These are phyloP conservation scores for Pelosia muscerda DNA, from an alignment of 2,888 invertebrate genomes.

Conservation along the genomic window DNA sequence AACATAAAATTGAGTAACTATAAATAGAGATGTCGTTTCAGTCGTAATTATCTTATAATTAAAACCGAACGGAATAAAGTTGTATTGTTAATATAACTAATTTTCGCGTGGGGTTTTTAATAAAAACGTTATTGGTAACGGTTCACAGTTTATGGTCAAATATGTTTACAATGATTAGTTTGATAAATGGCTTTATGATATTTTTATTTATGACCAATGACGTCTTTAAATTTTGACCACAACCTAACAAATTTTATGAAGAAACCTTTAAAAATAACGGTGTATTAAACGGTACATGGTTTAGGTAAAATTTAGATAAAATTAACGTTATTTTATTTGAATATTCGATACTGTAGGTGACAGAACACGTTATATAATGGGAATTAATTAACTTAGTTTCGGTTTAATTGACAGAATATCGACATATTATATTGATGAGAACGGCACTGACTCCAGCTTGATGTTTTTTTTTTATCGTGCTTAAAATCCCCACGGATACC, in stretches of 20 bases:
- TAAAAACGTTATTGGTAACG: background rate
- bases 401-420: background rate
- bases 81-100: background rate
- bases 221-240: background rate
- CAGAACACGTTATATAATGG: background rate
- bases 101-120: background rate
- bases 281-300: constrained; percentile 1
- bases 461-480: too few species aligned
- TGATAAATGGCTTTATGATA: constrained; percentile 14
- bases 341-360: background rate
- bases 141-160: constrained; percentile 10
- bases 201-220: background rate
- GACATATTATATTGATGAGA: background rate
- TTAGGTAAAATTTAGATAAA: background rate
- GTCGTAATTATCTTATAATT: background rate
- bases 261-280: constrained; percentile 14
- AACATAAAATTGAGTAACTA: background rate
- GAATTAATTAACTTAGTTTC: background rate
- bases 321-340: background rate
- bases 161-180: constrained; percentile 11
- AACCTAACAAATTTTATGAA: constrained; percentile 5
- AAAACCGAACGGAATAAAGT: background rate
- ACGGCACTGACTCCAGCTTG: too few species aligned
- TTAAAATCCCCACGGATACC: too few species aligned
- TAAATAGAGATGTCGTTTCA: background rate